Evolutionary conservation across 2,888 invertebrate species (phyloP).

Genomic region (Drosophila niveifrons): DNA sequence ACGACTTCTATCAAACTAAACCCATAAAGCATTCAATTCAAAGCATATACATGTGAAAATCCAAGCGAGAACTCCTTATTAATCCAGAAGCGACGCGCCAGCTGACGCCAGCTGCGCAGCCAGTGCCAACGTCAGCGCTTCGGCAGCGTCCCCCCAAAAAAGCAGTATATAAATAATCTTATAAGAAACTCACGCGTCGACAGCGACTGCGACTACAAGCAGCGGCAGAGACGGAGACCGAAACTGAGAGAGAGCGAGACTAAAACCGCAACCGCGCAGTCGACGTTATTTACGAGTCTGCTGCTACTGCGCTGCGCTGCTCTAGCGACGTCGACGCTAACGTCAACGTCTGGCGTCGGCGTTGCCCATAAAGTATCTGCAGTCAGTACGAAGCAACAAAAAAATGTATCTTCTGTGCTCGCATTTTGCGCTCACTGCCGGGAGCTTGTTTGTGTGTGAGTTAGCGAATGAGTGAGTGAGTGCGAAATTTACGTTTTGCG

Average conservation of each 20-base stretch:
- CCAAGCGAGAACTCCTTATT: conserved; percentile 85
- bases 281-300: conserved; percentile 46
- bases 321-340: conserved; percentile 18
- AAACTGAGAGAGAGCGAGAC: conserved; percentile 49
- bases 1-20: conserved; percentile 86
- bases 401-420: conserved; percentile 59
- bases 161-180: conserved; percentile 83
- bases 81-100: conserved; percentile 82
- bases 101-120: conserved; percentile 54
- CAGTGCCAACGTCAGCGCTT: conserved; percentile 32
- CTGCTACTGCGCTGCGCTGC: conserved; percentile 25
- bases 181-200: conserved; percentile 79
- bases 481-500: conserved; percentile 57
- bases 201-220: conserved; percentile 37
- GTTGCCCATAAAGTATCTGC: conserved; percentile 71
- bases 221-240: conserved; percentile 32
- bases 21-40: conserved; percentile 86
- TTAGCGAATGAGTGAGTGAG: conserved; percentile 58
- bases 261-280: conserved; percentile 38
- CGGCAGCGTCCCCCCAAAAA: conserved; percentile 24
- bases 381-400: conserved; percentile 48
- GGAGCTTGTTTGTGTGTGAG: conserved; percentile 46
- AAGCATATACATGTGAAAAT: conserved; percentile 86
- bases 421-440: conserved; percentile 44
- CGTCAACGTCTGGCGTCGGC: conserved; percentile 30